A percentile compares a stretch with the other conserved stretches of the same genome.
These are phyloP conservation scores for Anguilla japonica DNA, from an alignment of 2,113 vertebrate genomes.

Conservation along the genomic window DNA sequence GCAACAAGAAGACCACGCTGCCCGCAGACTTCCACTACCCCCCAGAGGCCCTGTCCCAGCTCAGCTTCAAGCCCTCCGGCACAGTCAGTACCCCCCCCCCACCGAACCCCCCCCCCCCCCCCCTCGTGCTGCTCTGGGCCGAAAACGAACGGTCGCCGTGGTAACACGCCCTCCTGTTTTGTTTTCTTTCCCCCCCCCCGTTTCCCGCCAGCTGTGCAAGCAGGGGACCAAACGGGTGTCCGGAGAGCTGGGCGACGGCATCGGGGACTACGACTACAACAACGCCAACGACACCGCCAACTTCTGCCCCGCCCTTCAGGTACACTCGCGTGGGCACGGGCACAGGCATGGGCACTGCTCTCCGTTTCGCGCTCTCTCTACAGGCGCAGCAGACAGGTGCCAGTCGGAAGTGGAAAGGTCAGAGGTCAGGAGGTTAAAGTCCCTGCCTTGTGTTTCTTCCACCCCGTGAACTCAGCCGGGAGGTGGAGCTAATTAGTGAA, in stretches of 20 bases:
- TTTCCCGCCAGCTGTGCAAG: conserved; percentile 65
- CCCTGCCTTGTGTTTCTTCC: too few relatives aligned
- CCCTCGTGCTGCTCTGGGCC: too few relatives aligned
- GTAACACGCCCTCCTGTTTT: neutral
- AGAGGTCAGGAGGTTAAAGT: too few relatives aligned
- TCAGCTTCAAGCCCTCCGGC: conserved; percentile 79
- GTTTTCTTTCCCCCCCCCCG: neutral
- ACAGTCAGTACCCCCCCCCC: conserved; percentile 66
- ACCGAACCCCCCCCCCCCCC: neutral
- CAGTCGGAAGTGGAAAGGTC: too few relatives aligned
- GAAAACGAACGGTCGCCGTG: too few relatives aligned
- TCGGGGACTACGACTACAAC: conserved; percentile 87
- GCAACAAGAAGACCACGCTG: conserved; percentile 76
- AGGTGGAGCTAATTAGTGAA: too few relatives aligned
- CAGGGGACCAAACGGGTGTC: conserved; percentile 37
- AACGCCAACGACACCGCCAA: conserved; percentile 87
- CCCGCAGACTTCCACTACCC: conserved; percentile 86
- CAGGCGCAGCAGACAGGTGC: neutral
- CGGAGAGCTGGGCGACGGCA: conserved; percentile 71
- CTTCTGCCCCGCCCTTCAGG: conserved; percentile 88
- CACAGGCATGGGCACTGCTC: neutral
- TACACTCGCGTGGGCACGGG: conserved; percentile 33
- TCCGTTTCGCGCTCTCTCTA: neutral
- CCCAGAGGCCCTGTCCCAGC: conserved; percentile 70
- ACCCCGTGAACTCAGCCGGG: too few relatives aligned